These are phyloP conservation scores for Diadumene lineata DNA, from an alignment of 92 coral and sea anemone genomes.

Conservation along the genomic window DNA sequence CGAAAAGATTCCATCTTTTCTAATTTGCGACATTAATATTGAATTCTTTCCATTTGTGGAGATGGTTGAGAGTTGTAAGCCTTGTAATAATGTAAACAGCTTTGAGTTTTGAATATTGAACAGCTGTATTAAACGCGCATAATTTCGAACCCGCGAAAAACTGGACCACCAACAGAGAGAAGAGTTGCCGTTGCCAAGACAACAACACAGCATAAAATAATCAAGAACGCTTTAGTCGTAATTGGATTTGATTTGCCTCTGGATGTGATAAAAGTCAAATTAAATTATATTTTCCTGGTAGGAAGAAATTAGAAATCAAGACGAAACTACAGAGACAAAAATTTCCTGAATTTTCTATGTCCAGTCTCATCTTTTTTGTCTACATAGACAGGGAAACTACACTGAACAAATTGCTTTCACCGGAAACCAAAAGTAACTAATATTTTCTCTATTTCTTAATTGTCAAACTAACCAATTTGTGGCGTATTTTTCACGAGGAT, in stretches of 20 bases:
- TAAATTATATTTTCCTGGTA: background rate
- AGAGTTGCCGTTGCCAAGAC: slow-evolving; percentile 14
- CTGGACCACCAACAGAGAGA: slow-evolving; percentile 18
- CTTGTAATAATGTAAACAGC: slow-evolving; percentile 11
- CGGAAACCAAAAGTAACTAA: too few species aligned
- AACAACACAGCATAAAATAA: background rate
- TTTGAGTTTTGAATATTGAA: slow-evolving; percentile 1
- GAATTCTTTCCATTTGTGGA: background rate
- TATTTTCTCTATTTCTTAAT: too few species aligned
- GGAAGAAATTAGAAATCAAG: background rate
- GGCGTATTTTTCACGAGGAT: too few species aligned
- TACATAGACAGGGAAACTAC: too few species aligned
- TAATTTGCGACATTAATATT: background rate
- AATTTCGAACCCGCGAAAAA: background rate
- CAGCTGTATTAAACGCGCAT: slow-evolving; percentile 2
- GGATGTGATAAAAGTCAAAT: background rate
- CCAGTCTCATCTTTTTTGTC: too few species aligned
- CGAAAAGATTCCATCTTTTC: background rate
- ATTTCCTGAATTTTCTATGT: too few species aligned
- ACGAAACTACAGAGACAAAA: too few species aligned
- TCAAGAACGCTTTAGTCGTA: background rate
- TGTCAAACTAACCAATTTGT: too few species aligned
- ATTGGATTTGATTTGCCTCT: slow-evolving; percentile 3
- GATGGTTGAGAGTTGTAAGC: background rate
- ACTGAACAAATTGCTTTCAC: too few species aligned